Base-by-base conservation (phyloP, 2,888 invertebrate genomes). In the Folsomia candida region DNA sequence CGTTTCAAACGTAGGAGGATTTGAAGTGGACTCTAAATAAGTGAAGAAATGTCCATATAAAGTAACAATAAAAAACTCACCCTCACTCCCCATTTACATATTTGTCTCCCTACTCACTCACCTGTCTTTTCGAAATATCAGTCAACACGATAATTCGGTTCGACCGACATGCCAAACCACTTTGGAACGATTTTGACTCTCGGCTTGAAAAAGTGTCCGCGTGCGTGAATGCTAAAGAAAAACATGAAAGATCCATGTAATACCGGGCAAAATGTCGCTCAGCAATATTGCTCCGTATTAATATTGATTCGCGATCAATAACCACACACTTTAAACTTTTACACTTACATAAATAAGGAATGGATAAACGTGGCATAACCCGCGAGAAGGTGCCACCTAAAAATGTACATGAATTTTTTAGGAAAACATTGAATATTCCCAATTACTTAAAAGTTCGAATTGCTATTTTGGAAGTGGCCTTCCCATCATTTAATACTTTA, bases 361-460 rank as follows among this genome's bases (percentile, higher is more conserved):
- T 81, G 81, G 20, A 84, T 73, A 76, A 84, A 84, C 24, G 83
- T 84, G 9, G 84, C 84, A 51, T 82, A 80, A 1, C 85, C 85
- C 54, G 84, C 84, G 22, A 84, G 78, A 28, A 83, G 78, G 74
- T 85, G 85, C 85, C 85, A 85, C n/a, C n/a, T n/a, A n/a, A n/a
- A n/a, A n/a, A n/a, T n/a, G n/a, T n/a, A n/a, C n/a, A n/a, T n/a
- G n/a, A n/a, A n/a, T n/a, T n/a, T n/a, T n/a, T n/a, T n/a, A n/a
- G n/a, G n/a, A n/a, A n/a, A n/a, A n/a, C n/a, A n/a, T n/a, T n/a
- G n/a, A n/a, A n/a, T n/a, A n/a, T n/a, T n/a, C n/a, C n/a, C n/a
- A n/a, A n/a, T n/a, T n/a, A n/a, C n/a, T n/a, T n/a, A n/a, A n/a
- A n/a, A n/a, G n/a, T n/a, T n/a, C n/a, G n/a, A n/a, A n/a, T n/a